Evolutionary conservation across 2,888 invertebrate genomes (phyloP), one percentile per base, ranked within the genome.

Genomic region (Hydraecia micacea): DNA sequence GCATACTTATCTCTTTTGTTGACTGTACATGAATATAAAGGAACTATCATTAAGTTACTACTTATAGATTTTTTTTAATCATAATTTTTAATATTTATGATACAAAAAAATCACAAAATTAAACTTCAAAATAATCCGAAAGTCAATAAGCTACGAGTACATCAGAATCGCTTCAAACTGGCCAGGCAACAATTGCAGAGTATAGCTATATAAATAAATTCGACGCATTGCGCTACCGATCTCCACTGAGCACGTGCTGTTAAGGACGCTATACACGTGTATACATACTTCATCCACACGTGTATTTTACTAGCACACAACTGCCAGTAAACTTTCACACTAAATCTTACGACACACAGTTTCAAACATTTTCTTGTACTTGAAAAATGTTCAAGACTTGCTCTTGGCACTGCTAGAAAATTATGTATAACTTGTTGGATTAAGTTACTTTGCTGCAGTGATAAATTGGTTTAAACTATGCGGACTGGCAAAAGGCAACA

Each of bases 151-250:
- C 52, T 28, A 32, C n/a, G n/a, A n/a, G n/a, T n/a, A n/a, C 18
- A 60, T 36, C 46, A 36, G n/a, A 8, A 68, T 32, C 21, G 52
- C 42, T 58, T 32, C 28, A 39, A 75, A 72, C 65, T 69, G 36
- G 72, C 36, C 66, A 73, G 71, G 36, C n/a, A 42, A 65, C 18
- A 60, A 68, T 75, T 52, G 52, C 55, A 67, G 52, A 65, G 52
- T 25, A 55, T 39, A 71, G 18, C 69, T 71, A 75, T 77, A 79
- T 69, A 86, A 77, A 79, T 77, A 79, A 80, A 79, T 84, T 81
- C 78, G 88, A 88, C 87, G 87, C 87, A 87, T 42, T 87, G 87
- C 87, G 88, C 81, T 80, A 79, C 67, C 62, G 62, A 73, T 70
- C 62, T 74, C 73, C 9, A 15, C 72, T 58, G 70, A 69, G 39